Conservation (phyloP, 2,113 vertebrate species). For the Zapus hudsonius region DNA sequence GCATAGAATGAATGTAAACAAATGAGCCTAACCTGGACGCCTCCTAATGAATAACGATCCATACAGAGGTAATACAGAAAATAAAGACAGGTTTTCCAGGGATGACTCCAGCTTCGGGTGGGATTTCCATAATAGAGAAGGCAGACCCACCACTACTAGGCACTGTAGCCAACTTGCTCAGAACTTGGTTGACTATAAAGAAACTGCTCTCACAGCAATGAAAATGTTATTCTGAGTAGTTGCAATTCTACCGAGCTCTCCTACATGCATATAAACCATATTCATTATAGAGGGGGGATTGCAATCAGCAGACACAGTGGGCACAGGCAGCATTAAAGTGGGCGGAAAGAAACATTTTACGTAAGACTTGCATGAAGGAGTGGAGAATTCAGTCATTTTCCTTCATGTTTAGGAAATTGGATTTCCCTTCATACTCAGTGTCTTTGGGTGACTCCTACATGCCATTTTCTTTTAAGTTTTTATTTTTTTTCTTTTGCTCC, state of each 20-base stretch:
- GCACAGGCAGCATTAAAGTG: background rate
- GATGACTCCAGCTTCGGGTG: background rate
- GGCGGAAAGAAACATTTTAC: background rate
- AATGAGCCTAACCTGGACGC: background rate
- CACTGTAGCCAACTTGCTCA: background rate
- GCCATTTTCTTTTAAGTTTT: background rate
- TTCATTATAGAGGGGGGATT: background rate
- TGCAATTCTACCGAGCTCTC: background rate
- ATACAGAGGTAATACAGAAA: background rate
- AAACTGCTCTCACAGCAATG: background rate
- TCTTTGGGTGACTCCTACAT: background rate
- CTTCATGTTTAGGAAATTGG: background rate
- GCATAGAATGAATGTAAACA: background rate
- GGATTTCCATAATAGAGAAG: background rate
- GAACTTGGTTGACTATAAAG: background rate
- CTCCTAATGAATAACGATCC: background rate
- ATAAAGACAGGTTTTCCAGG: background rate
- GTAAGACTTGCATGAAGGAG: background rate
- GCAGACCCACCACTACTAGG: background rate
- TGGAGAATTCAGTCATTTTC: background rate
- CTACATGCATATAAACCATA: too few relatives aligned
- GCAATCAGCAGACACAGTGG: background rate
- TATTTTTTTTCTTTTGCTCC: constrained; percentile 7
- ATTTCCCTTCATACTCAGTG: background rate
- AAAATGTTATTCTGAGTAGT: background rate